These are phyloP conservation scores for Neelides sp. DNA, from an alignment of 1,140 invertebrate species.

Conservation along the genomic window DNA sequence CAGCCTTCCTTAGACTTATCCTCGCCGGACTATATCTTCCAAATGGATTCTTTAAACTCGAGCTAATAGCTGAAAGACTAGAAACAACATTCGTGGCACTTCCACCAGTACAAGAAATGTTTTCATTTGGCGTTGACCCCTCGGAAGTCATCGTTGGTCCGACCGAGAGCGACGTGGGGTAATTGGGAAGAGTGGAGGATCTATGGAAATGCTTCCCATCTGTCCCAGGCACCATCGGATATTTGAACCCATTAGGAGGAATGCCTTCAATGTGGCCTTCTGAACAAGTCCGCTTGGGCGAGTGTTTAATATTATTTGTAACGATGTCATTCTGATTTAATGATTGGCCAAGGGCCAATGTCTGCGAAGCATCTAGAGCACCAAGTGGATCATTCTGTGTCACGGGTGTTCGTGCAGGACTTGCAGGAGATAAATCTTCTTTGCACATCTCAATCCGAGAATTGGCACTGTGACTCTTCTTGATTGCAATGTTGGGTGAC, in stretches of 20 bases:
- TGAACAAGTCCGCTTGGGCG: slow-evolving; percentile 27
- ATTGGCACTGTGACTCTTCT: slow-evolving; percentile 23
- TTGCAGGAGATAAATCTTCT: slow-evolving; percentile 38
- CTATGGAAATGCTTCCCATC: slow-evolving; percentile 26
- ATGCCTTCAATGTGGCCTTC: slow-evolving; percentile 21
- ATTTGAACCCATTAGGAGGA: slow-evolving; percentile 1
- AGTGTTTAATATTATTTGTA: slow-evolving; percentile 10
- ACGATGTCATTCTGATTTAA: background rate
- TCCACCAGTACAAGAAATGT: slow-evolving; percentile 7
- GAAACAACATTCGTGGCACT: slow-evolving; percentile 14
- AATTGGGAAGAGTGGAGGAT: slow-evolving; percentile 29
- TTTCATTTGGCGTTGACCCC: too few species aligned
- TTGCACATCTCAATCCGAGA: slow-evolving; percentile 22
- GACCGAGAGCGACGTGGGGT: too few species aligned
- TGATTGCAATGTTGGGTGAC: slow-evolving; percentile 29
- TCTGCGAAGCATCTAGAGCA: slow-evolving; percentile 43
- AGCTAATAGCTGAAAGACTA: slow-evolving; percentile 25
- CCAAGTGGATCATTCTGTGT: slow-evolving; percentile 83
- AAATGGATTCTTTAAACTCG: slow-evolving; percentile 38
- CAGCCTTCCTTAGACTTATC: slow-evolving; percentile 59
- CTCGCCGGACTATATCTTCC: slow-evolving; percentile 64
- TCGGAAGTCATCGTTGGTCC: too few species aligned
- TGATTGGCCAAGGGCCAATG: slow-evolving; percentile 4
- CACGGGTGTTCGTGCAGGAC: slow-evolving; percentile 59
- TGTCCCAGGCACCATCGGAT: slow-evolving; percentile 1